Percentiles rank a stretch among this genome's conserved stretches.
phyloP scores from a whole-genome alignment of 2,113 vertebrate genomes.

The Oceanites oceanicus region DNA sequence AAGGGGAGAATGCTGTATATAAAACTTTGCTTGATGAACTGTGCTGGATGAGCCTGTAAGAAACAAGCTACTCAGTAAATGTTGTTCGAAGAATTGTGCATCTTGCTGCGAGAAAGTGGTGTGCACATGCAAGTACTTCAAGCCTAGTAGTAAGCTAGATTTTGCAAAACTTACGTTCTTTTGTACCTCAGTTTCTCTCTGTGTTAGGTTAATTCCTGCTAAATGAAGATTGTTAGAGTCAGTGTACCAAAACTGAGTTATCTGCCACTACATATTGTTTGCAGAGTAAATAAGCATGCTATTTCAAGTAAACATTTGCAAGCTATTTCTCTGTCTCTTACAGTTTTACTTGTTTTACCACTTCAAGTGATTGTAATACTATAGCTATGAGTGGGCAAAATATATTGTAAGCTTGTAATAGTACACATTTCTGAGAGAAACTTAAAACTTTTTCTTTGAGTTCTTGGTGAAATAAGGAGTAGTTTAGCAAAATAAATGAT shows the following conservation, averaged over 20 bases:
- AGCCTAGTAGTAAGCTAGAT: background rate
- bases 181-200: background rate
- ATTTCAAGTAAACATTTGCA: background rate
- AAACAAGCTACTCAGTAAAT: background rate
- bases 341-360: background rate
- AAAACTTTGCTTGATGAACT: background rate
- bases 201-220: background rate
- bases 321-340: background rate
- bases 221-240: background rate
- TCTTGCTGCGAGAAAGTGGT: background rate
- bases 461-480: background rate
- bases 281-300: background rate
- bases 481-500: background rate
- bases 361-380: background rate
- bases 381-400: background rate
- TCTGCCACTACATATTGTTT: background rate
- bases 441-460: background rate
- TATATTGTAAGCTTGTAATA: background rate
- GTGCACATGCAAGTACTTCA: background rate
- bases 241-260: background rate
- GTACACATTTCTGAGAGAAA: background rate
- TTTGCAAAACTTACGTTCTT: background rate
- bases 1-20: background rate
- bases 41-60: background rate
- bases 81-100: background rate